phyloP scores from a whole-genome alignment of 2,113 vertebrate genomes.

The Sprattus sprattus region DNA sequence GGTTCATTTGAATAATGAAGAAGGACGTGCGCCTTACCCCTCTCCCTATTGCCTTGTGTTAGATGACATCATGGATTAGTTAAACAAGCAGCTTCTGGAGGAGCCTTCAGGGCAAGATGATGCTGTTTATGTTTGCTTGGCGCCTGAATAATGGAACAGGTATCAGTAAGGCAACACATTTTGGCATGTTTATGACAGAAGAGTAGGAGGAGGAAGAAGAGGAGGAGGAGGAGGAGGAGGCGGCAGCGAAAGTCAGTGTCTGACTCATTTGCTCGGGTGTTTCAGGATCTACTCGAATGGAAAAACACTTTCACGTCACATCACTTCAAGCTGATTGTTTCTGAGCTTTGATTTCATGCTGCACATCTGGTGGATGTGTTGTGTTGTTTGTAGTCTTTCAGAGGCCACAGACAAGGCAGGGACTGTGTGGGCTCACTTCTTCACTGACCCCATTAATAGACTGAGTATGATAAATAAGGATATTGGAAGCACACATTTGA shows the following conservation, averaged over 20 bases:
- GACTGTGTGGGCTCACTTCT: background rate
- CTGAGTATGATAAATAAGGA: background rate
- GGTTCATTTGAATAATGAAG: slow-evolving; percentile 38
- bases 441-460: background rate
- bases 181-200: slow-evolving; percentile 17
- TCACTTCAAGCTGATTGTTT: background rate
- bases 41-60: slow-evolving; percentile 25
- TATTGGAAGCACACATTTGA: background rate
- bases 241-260: background rate
- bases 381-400: background rate
- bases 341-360: slow-evolving; percentile 6
- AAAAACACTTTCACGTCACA: slow-evolving; percentile 10
- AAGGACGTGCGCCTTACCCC: slow-evolving; percentile 6
- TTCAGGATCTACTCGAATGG: slow-evolving; percentile 6
- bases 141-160: slow-evolving; percentile 27
- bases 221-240: background rate
- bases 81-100: slow-evolving; percentile 16
- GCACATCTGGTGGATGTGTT: background rate
- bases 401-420: background rate
- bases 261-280: background rate
- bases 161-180: slow-evolving; percentile 31
- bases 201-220: background rate
- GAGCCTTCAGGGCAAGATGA: background rate
- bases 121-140: slow-evolving; percentile 4
- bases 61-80: slow-evolving; percentile 38